phyloP scores from a whole-genome alignment of 2,888 invertebrate species.

The Lasioglossum leucozonium region DNA sequence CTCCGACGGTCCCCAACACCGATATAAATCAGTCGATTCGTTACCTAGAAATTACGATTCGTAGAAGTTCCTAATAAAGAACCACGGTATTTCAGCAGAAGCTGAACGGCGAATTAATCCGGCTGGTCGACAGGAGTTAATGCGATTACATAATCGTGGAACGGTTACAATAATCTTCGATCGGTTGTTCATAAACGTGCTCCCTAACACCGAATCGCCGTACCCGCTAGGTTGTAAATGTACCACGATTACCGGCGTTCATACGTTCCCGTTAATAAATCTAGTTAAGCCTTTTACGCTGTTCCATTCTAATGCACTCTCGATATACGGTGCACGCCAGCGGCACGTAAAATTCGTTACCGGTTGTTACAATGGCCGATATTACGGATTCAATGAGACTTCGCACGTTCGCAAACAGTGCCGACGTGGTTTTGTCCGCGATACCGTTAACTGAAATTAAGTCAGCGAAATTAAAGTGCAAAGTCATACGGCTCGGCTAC shows the following conservation, averaged over 20 bases:
- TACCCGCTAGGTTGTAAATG: not conserved
- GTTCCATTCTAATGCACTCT: conserved; percentile 43
- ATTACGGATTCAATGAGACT: conserved; percentile 4
- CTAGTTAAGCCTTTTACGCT: conserved; percentile 49
- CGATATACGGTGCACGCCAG: not conserved
- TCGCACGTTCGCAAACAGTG: not conserved
- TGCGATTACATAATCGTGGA: conserved; percentile 30
- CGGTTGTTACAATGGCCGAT: conserved; percentile 10
- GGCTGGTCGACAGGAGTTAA: conserved; percentile 14
- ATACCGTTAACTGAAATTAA: conserved; percentile 8
- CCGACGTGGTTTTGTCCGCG: not conserved
- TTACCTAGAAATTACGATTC: not conserved
- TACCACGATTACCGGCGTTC: conserved; percentile 31
- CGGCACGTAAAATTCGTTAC: not conserved
- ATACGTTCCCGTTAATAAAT: conserved; percentile 33
- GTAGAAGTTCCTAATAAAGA: not conserved
- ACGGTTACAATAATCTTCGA: conserved; percentile 40
- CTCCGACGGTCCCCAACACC: not conserved
- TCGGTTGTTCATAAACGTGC: conserved; percentile 38
- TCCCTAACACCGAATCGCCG: not conserved
- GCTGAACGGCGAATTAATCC: not conserved
- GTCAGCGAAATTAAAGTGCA: conserved; percentile 1
- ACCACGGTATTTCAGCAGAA: not conserved
- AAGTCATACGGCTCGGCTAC: not conserved
- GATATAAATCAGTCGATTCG: not conserved